phyloP scores from a whole-genome alignment of 2,113 vertebrate genomes.

The Clarias gariepinus region DNA sequence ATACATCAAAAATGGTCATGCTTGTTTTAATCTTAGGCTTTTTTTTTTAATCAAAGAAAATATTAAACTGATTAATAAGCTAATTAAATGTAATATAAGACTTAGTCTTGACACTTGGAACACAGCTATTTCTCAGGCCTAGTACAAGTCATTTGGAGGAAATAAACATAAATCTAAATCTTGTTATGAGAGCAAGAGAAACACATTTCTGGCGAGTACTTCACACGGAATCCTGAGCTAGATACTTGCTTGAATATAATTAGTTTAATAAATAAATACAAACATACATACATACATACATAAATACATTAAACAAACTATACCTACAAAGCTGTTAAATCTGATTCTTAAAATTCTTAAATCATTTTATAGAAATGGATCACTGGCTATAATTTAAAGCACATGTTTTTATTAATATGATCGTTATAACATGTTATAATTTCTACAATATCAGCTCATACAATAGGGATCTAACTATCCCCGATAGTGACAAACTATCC shows the following conservation, averaged over 20 bases:
- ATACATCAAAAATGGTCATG: constrained; percentile 3
- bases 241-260: not conserved
- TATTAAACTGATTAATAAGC: not conserved
- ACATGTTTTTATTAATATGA: not conserved
- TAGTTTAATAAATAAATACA: not conserved
- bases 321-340: not conserved
- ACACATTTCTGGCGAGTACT: not conserved
- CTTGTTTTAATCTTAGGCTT: not conserved
- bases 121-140: not conserved
- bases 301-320: not conserved
- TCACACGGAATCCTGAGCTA: not conserved
- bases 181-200: not conserved
- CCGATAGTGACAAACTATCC: not conserved
- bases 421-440: not conserved
- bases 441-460: not conserved
- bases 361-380: not conserved
- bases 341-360: not conserved
- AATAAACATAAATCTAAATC: not conserved
- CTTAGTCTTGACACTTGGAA: not conserved
- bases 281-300: too few species aligned
- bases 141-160: not conserved
- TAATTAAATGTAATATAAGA: not conserved
- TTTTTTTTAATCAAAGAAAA: constrained; percentile 11
- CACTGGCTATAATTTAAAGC: not conserved
- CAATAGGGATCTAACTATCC: not conserved